Conservation (phyloP, 1,140 invertebrate species). For the Glomeris maerens region DNA sequence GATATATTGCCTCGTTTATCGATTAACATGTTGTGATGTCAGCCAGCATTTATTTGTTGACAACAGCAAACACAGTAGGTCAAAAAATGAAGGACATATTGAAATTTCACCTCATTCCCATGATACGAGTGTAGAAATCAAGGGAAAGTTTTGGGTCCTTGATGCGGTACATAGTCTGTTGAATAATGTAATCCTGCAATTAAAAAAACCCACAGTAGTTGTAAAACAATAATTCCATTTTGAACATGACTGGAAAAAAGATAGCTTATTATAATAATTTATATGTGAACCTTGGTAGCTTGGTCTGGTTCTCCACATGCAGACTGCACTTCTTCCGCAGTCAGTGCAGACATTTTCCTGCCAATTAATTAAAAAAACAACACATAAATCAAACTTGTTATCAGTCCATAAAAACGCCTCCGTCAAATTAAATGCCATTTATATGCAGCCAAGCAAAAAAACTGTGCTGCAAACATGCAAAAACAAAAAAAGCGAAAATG, state of each 20-base stretch:
- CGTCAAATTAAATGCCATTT: no score
- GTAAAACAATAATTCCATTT: conserved; percentile 7
- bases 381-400: no score
- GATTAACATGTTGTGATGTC: no score
- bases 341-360: conserved; percentile 10
- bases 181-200: conserved; percentile 71
- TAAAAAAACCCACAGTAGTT: conserved; percentile 1
- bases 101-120: conserved; percentile 62
- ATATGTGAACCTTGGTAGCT: conserved; percentile 42
- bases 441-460: no score
- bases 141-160: conserved; percentile 76
- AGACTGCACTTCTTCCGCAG: conserved; percentile 46
- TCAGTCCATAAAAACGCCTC: no score
- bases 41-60: no score
- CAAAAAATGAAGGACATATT: no score
- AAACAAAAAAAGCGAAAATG: no score
- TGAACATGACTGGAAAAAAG: conserved; percentile 4
- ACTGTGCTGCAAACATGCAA: no score
- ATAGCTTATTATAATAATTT: neutral
- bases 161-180: conserved; percentile 92
- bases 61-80: no score
- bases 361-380: no score
- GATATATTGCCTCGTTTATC: no score
- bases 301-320: conserved; percentile 45
- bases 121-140: conserved; percentile 75